Conservation (phyloP, 2,113 vertebrate genomes). For the Coryphaenoides rupestris region DNA sequence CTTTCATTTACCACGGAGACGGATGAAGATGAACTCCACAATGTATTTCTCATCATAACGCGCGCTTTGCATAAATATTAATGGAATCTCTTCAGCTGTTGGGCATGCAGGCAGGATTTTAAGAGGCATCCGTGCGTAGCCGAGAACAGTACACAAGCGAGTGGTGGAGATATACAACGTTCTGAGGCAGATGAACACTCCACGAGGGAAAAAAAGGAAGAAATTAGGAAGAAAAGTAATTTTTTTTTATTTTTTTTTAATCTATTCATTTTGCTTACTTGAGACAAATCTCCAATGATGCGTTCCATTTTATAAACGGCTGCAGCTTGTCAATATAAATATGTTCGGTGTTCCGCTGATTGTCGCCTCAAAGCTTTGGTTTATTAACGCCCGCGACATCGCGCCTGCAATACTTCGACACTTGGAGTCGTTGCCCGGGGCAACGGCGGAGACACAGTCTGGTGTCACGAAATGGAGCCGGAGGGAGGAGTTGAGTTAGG, state of each 20-base stretch:
- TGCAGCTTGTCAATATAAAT: conserved; percentile 26
- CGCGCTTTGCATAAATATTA: conserved; percentile 75
- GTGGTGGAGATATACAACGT: conserved; percentile 68
- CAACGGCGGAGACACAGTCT: no score
- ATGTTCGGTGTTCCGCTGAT: conserved; percentile 22
- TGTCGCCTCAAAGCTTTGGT: conserved; percentile 1
- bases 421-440: no score
- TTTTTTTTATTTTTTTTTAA: no score
- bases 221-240: no score
- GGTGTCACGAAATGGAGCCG: no score
- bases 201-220: conserved; percentile 32
- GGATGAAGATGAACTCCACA: conserved; percentile 74
- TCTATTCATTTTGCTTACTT: conserved; percentile 42
- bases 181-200: conserved; percentile 21
- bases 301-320: conserved; percentile 23
- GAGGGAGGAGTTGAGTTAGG: no score
- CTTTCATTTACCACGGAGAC: conserved; percentile 69
- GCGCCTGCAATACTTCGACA: no score
- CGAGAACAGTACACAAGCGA: conserved; percentile 63
- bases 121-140: conserved; percentile 65
- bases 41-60: conserved; percentile 79
- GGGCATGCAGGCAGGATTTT: conserved; percentile 71
- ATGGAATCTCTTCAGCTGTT: conserved; percentile 72
- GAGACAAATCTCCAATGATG: conserved; percentile 16
- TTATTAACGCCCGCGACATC: conserved; percentile 5